phyloP scores from a whole-genome alignment of 2,797 vertebrate genomes.

The Rhinophrynus dorsalis region DNA sequence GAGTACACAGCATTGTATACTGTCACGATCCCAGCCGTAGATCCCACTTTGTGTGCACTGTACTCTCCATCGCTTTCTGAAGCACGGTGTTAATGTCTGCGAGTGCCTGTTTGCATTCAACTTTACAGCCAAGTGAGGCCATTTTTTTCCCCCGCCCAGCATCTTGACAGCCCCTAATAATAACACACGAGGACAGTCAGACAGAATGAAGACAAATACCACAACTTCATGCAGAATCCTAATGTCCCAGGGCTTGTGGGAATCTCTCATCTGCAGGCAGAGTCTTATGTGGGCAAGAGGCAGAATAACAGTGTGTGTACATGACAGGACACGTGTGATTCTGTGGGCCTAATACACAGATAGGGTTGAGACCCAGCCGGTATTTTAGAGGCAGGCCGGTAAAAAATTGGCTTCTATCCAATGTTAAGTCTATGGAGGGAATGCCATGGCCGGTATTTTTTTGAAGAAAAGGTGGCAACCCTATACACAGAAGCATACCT shows the following conservation, averaged over 20 bases:
- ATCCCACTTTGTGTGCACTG: no score
- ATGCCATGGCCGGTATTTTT: no score
- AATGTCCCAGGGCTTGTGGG: conserved; percentile 80
- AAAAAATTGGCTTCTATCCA: no score
- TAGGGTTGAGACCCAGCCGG: no score
- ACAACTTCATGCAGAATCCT: conserved; percentile 88
- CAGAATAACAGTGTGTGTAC: neutral
- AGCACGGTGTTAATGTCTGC: conserved; percentile 65
- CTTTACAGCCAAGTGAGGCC: conserved; percentile 78
- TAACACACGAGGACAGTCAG: conserved; percentile 97
- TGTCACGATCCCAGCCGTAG: no score
- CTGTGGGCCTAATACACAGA: no score
- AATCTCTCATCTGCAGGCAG: conserved; percentile 39
- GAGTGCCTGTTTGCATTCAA: conserved; percentile 75
- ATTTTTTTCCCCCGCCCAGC: conserved; percentile 75
- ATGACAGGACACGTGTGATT: conserved; percentile 6
- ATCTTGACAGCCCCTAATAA: conserved; percentile 94
- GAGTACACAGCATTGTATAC: no score
- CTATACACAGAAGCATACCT: no score
- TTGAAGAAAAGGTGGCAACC: no score
- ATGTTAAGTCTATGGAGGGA: no score
- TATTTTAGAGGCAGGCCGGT: no score
- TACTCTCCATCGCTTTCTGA: neutral
- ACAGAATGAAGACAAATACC: conserved; percentile 99
- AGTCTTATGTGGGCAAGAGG: conserved; percentile 7